A percentile compares a stretch with the other conserved stretches of the same genome.
Conservation (phyloP, 2,797 vertebrate species). For the Pipistrellus kuhlii region DNA sequence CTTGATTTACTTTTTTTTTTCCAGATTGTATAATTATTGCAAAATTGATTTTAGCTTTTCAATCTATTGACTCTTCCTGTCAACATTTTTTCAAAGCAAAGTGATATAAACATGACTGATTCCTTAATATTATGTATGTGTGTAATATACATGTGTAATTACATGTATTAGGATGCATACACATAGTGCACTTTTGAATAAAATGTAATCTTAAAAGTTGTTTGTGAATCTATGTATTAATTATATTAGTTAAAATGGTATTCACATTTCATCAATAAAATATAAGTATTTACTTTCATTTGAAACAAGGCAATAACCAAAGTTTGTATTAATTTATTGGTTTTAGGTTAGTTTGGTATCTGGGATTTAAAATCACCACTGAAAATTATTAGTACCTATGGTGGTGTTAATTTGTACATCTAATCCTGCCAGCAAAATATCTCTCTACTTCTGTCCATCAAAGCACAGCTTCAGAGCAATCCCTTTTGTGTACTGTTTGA, state of each 20-base stretch:
- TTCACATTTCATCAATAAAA: background rate
- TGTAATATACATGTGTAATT: fast-evolving
- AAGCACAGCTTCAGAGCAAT: background rate
- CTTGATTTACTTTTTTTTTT: background rate
- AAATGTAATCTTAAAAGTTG: background rate
- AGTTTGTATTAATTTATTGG: background rate
- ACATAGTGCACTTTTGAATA: background rate
- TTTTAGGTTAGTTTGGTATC: no score
- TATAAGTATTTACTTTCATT: background rate
- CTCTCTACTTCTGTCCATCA: background rate
- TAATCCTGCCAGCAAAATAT: fast-evolving
- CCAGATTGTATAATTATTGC: background rate
- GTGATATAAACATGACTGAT: background rate
- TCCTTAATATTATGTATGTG: background rate
- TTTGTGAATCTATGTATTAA: background rate
- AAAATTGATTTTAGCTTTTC: conserved; percentile 5
- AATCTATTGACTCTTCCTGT: background rate
- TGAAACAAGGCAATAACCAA: background rate
- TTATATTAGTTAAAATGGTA: background rate
- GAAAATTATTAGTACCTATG: fast-evolving
- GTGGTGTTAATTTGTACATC: background rate
- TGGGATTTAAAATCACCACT: background rate
- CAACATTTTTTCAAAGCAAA: conserved; percentile 43
- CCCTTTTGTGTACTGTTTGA: background rate
- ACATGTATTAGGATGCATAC: background rate